phyloP scores from a whole-genome alignment of 1,140 invertebrate species.

The Drosophila ficusphila region DNA sequence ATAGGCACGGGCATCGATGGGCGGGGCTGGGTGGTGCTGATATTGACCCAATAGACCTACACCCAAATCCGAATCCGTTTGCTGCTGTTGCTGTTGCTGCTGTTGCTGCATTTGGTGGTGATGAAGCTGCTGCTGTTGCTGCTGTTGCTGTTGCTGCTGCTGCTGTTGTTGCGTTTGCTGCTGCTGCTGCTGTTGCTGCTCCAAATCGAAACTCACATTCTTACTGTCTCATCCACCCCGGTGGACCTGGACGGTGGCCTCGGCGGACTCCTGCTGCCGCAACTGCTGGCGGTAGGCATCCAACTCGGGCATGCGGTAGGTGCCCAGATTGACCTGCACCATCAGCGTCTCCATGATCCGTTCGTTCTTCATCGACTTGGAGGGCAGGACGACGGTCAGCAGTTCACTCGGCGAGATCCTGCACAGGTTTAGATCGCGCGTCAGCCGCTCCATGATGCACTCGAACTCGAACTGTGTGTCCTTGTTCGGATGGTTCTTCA shows the following conservation, averaged over 20 bases:
- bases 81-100: slow-evolving; percentile 16
- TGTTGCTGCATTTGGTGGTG: no score
- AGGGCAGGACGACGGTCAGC: slow-evolving; percentile 95
- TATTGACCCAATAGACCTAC: not conserved
- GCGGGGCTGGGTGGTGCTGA: slow-evolving; percentile 16
- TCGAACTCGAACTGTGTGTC: slow-evolving; percentile 95
- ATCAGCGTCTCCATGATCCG: slow-evolving; percentile 96
- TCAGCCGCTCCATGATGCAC: slow-evolving; percentile 95
- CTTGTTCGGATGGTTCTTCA: slow-evolving; percentile 90
- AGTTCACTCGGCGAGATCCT: slow-evolving; percentile 96
- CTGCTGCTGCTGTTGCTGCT: slow-evolving; percentile 51
- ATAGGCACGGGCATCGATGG: slow-evolving; percentile 62
- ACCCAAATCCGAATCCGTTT: slow-evolving; percentile 14
- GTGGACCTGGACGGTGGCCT: slow-evolving; percentile 85
- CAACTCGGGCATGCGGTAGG: slow-evolving; percentile 95
- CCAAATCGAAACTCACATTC: slow-evolving; percentile 84
- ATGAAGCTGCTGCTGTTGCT: no score
- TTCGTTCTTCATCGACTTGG: slow-evolving; percentile 96
- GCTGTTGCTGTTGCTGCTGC: slow-evolving; percentile 12
- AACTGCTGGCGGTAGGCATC: slow-evolving; percentile 94
- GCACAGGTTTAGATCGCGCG: slow-evolving; percentile 94
- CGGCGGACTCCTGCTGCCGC: slow-evolving; percentile 94
- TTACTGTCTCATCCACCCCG: slow-evolving; percentile 84
- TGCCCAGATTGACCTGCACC: slow-evolving; percentile 96
- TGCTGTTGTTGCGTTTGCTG: slow-evolving; percentile 8